Base-by-base conservation (phyloP, 37 sponge, comb jelly and placozoan species). In the Diacarnus erythraeanus region DNA sequence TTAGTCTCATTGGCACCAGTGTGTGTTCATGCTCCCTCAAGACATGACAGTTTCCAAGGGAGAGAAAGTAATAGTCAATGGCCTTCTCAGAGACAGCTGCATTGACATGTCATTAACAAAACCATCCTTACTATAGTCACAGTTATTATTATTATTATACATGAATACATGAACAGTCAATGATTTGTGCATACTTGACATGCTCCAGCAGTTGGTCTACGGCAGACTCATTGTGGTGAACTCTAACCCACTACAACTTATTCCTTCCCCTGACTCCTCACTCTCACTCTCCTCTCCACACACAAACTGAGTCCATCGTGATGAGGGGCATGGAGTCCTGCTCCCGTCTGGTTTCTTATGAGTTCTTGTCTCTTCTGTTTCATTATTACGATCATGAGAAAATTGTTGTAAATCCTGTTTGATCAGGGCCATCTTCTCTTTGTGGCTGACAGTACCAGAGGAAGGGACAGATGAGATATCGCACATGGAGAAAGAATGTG, bases 1-100 rank as follows among this genome's bases (percentile, higher is more conserved):
- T 34, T 51, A 69, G 66, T 36, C 60, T 26, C 89, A 88, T 59
- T 88, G 79, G 79, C 83, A 77, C 40, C 89, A 88, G 41, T 42
- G 85, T 27, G 90, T 73, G 70, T 80, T 89, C 54, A 42, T 84
- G 12, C 76, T 89, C 2, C 40, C 57, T 25, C 79, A 84, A 54
- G 90, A 89, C 39, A 33, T 84, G 39, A 3, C 71, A 20, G 75
- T 88, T 1, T 3, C 3, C 25, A 61, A 4, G 23, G 89, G 84
- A 54, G 57, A 88, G 74, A 34, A 39, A 21, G 36, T 88, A 3
- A 39, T 22, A 51, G 59, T 89, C 15, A 38, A 39, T 36, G 79
- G 36, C 5, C 17, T 71, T 29, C 12, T 89, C 3, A 58, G 72
- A 60, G 80, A 89, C 67, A 80, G 85, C 23, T 78, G 42, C 43